A percentile compares a stretch with the other conserved stretches of the same genome.
These are phyloP conservation scores for Esperia sulphurella DNA, from an alignment of 2,888 invertebrate species.

Conservation along the genomic window DNA sequence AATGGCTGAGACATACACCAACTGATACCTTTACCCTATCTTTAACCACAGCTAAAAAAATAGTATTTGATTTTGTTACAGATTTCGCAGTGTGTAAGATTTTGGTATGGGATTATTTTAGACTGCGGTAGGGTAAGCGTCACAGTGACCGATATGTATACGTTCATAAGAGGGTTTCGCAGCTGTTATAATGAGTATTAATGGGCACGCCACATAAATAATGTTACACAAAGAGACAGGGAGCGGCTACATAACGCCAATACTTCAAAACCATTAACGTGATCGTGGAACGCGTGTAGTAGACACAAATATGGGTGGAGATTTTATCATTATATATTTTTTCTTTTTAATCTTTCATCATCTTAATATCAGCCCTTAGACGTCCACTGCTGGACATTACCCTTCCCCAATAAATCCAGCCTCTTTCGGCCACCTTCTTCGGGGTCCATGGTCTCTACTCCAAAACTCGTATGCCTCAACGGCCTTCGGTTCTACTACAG, in stretches of 20 bases:
- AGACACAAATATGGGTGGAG: neutral
- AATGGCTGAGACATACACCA: conserved; percentile 31
- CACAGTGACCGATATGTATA: conserved; percentile 19
- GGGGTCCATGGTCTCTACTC: no score
- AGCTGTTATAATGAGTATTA: conserved; percentile 51
- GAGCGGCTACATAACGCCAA: conserved; percentile 42
- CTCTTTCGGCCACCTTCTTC: no score
- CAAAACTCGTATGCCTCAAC: no score
- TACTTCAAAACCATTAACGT: conserved; percentile 61
- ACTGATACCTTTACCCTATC: conserved; percentile 24
- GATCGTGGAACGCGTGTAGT: conserved; percentile 11
- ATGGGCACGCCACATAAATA: conserved; percentile 55
- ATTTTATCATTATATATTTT: neutral
- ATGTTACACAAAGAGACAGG: conserved; percentile 35
- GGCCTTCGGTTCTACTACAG: no score
- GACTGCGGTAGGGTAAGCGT: conserved; percentile 23
- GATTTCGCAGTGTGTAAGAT: neutral
- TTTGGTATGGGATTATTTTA: neutral
- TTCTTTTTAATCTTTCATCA: no score
- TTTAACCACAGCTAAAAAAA: conserved; percentile 21
- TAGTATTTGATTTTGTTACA: neutral
- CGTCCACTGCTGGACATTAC: no score
- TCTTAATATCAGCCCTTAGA: no score
- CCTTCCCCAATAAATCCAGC: no score
- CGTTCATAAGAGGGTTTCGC: conserved; percentile 25